Percentiles rank a stretch among this genome's conserved stretches.
These are phyloP conservation scores for Phortica magna DNA, from an alignment of 2,888 invertebrate genomes.

Conservation along the genomic window DNA sequence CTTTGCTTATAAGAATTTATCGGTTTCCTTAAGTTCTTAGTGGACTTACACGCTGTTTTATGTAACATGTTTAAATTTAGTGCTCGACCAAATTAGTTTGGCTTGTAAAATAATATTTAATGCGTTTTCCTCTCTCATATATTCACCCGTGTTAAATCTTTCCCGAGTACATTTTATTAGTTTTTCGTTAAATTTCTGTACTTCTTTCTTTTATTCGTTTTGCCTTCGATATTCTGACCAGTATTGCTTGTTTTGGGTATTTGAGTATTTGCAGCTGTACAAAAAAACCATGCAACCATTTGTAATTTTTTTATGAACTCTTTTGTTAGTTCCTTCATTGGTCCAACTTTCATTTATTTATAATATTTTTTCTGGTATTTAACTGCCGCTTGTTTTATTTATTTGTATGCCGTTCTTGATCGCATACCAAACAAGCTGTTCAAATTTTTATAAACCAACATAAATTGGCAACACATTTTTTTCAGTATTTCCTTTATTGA, in stretches of 20 bases:
- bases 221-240: neutral
- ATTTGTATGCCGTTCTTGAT: neutral
- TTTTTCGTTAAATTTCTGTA: neutral
- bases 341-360: neutral
- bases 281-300: neutral
- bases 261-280: neutral
- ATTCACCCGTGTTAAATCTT: too few relatives aligned
- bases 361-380: too few relatives aligned
- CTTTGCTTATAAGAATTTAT: slow-evolving; percentile 59
- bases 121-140: neutral
- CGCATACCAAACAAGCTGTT: neutral
- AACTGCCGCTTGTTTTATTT: too few relatives aligned
- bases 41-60: slow-evolving; percentile 47
- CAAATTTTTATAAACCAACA: slow-evolving; percentile 13
- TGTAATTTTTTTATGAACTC: neutral
- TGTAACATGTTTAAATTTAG: slow-evolving; percentile 49
- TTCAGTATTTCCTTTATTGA: slow-evolving; percentile 23
- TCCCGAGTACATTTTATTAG: neutral
- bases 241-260: neutral
- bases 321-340: neutral
- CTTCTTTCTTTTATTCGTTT: neutral
- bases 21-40: slow-evolving; percentile 55
- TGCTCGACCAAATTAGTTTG: slow-evolving; percentile 51
- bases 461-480: slow-evolving; percentile 15
- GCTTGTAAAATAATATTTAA: slow-evolving; percentile 39